Conservation (phyloP, 2,113 vertebrate species). For the Salminus brasiliensis region DNA sequence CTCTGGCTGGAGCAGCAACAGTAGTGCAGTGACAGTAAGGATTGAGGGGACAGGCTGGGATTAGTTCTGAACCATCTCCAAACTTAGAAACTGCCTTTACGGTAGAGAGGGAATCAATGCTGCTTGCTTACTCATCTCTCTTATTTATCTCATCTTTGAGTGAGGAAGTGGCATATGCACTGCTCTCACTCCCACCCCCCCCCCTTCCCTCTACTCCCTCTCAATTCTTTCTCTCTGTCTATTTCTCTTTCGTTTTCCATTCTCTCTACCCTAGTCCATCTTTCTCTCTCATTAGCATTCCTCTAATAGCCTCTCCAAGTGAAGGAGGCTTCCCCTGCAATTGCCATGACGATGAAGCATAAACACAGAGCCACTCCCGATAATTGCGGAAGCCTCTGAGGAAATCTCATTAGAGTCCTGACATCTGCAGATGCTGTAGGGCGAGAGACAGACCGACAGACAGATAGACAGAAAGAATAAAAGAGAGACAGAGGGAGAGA, state of each 20-base stretch:
- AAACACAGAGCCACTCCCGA: constrained; percentile 17
- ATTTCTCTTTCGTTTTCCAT: not conserved
- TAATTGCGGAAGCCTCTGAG: not conserved
- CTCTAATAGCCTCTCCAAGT: not conserved
- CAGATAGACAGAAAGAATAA: not conserved
- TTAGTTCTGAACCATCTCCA: not conserved
- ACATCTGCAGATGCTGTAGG: constrained; percentile 34
- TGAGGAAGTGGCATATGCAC: not conserved
- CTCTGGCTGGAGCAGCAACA: too few relatives aligned
- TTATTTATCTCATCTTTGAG: too few relatives aligned
- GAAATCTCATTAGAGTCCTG: constrained; percentile 3
- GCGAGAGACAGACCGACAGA: not conserved
- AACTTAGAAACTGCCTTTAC: not conserved
- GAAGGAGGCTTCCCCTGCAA: constrained; percentile 16
- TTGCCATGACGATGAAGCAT: constrained; percentile 41
- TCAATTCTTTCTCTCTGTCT: not conserved
- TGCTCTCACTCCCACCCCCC: not conserved
- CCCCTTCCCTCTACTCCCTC: not conserved
- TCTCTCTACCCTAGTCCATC: not conserved
- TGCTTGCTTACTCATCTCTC: not conserved
- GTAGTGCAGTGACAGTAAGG: not conserved
- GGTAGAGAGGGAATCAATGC: not conserved
- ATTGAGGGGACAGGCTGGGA: not conserved
- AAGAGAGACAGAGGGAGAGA: not conserved
- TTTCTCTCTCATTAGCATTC: constrained; percentile 10